Base-by-base conservation (phyloP, 23 tunicate genomes). In the Trididemnum miniatum region DNA sequence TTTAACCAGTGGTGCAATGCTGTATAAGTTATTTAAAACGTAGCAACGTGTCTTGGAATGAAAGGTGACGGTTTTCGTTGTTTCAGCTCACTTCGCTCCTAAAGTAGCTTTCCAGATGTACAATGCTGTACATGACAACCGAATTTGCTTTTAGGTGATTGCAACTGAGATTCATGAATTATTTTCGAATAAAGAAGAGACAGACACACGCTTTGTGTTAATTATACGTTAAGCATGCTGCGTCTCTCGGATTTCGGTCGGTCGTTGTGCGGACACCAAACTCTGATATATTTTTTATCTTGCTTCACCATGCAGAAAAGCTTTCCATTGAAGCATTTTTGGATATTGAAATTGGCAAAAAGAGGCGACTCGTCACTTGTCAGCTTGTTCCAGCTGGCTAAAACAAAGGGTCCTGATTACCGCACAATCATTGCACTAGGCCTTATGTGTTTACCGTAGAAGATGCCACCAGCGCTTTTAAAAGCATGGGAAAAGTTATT, bases 231-330 rank as follows among this genome's bases (percentile, higher is more conserved):
- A 22, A 62, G 28, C 29, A 62, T 62, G 67, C 67, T 12, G 28
- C 67, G 15, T 62, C 26, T 22, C 23, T 18, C n/a, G 67, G 67
- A 62, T 20, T 20, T 24, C 26, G 3, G 23, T 18, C 23, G n/a
- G 67, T 26, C 3, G 5, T 62, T 62, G 67, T 62, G 25, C 5
- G 67, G n/a, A 62, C 67, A 4, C 67, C 67, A 20, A 26, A 62
- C 67, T 62, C 67, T 3, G 67, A 62, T 62, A n/a, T 62, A 62
- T 62, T 62, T 62, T 62, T 62, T 26, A 62, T 62, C 3, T 20
- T 62, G 28, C 29, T 62, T 22, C 67, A 62, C 67, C 67, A 62
- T n/a, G 67, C 67, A 12, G 5, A 18, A 22, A n/a, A 20, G 26
- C 15, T 62, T 62, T 26, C 26, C 5, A 20, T 62, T 22, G n/a